Conservation (phyloP, 2,113 vertebrate species). For the Dunckerocampus dactyliophorus region DNA sequence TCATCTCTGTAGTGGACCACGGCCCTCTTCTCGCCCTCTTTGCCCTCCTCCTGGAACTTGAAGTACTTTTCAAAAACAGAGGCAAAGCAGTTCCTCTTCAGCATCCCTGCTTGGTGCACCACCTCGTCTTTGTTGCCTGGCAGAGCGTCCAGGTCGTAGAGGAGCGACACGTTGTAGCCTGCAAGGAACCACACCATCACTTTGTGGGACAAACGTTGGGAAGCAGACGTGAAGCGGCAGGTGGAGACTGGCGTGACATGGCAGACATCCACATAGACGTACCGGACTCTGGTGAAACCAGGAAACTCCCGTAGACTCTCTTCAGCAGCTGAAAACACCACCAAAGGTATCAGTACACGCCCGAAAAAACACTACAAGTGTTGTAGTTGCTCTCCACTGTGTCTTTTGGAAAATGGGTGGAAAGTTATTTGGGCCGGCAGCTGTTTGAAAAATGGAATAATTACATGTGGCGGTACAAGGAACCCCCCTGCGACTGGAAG, state of each 20-base stretch:
- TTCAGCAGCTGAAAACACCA: slow-evolving; percentile 81
- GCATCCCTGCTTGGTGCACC: slow-evolving; percentile 91
- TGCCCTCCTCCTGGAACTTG: slow-evolving; percentile 96
- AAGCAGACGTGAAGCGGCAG: not conserved
- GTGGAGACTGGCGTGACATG: not conserved
- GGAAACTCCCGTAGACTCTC: slow-evolving; percentile 84
- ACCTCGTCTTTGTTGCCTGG: slow-evolving; percentile 85
- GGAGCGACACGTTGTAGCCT: slow-evolving; percentile 68
- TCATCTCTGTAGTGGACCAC: slow-evolving; percentile 98
- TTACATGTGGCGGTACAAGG: too few relatives aligned
- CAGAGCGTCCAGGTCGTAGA: slow-evolving; percentile 83
- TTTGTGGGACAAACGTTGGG: not conserved
- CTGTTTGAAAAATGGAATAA: too few relatives aligned
- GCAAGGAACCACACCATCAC: not conserved
- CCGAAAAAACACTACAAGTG: too few relatives aligned
- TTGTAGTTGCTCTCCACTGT: not conserved
- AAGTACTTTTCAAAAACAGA: slow-evolving; percentile 99
- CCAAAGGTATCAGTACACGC: not conserved
- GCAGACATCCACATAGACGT: slow-evolving; percentile 34
- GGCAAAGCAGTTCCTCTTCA: slow-evolving; percentile 97
- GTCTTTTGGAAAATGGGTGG: too few relatives aligned
- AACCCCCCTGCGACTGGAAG: too few relatives aligned
- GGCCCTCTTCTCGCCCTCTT: slow-evolving; percentile 90
- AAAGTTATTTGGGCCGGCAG: too few relatives aligned
- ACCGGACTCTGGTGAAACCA: slow-evolving; percentile 86